These are phyloP conservation scores for Drosophila algonquin DNA, from an alignment of 2,888 invertebrate genomes.

Conservation along the genomic window DNA sequence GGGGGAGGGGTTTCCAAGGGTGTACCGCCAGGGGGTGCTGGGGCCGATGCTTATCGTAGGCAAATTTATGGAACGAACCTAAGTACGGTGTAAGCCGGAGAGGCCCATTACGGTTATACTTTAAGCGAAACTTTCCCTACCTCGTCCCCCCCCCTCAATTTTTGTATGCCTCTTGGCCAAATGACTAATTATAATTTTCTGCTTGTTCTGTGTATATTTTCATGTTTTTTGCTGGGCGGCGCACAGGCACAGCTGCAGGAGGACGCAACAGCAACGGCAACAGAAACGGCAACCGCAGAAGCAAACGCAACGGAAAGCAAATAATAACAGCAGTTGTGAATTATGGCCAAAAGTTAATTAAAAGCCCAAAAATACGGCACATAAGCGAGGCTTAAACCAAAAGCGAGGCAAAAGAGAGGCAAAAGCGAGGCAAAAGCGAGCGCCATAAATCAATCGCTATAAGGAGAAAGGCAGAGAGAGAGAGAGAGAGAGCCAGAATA, in stretches of 20 bases:
- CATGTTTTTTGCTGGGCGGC: constrained; percentile 23
- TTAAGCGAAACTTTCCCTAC: constrained; percentile 29
- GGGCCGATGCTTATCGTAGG: constrained; percentile 66
- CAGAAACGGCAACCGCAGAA: constrained; percentile 35
- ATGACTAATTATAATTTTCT: constrained; percentile 67
- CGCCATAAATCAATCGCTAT: constrained; percentile 59
- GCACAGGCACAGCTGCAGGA: constrained; percentile 41
- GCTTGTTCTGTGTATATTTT: constrained; percentile 30
- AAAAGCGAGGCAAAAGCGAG: not conserved
- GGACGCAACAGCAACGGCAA: constrained; percentile 43
- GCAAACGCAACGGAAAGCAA: constrained; percentile 36
- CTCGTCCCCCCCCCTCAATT: not conserved
- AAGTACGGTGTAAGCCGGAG: constrained; percentile 60
- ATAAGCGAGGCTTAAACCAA: constrained; percentile 7
- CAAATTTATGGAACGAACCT: constrained; percentile 62
- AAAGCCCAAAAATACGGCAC: constrained; percentile 33
- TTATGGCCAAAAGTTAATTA: constrained; percentile 59
- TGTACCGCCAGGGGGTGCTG: no score
- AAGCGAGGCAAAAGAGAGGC: not conserved
- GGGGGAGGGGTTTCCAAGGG: no score
- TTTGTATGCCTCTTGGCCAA: constrained; percentile 32
- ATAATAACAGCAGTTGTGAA: constrained; percentile 46
- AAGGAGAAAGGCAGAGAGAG: not conserved
- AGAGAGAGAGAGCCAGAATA: constrained; percentile 40
- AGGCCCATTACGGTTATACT: constrained; percentile 35